These are phyloP conservation scores for Oxyscelio sp. DNA, from an alignment of 2,888 invertebrate species.

Conservation along the genomic window DNA sequence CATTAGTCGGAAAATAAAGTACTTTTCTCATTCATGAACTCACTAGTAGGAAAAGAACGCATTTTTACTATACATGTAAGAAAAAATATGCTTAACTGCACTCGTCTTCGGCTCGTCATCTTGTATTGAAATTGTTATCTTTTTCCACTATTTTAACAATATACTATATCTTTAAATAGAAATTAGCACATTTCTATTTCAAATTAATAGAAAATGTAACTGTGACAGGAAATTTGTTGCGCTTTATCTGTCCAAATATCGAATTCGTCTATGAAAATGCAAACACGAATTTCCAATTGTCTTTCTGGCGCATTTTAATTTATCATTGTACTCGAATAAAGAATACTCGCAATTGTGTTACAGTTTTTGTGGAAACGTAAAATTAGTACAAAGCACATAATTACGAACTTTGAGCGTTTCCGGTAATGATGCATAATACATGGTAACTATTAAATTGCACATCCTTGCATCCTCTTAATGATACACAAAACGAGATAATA, in stretches of 20 bases:
- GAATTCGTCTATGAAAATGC: neutral
- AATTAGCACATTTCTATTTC: neutral
- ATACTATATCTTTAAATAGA: too few species aligned
- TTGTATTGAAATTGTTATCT: too few species aligned
- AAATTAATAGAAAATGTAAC: neutral
- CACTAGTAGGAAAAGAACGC: too few species aligned
- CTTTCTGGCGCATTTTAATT: slow-evolving; percentile 14
- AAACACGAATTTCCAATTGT: slow-evolving; percentile 17
- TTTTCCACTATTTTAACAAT: too few species aligned
- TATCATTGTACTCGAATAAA: slow-evolving; percentile 33
- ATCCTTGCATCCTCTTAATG: slow-evolving; percentile 55
- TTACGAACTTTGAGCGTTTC: slow-evolving; percentile 48
- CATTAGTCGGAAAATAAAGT: too few species aligned
- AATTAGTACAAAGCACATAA: slow-evolving; percentile 45
- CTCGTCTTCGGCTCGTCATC: too few species aligned
- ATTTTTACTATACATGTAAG: too few species aligned
- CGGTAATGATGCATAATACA: slow-evolving; percentile 54
- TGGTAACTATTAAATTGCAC: slow-evolving; percentile 43
- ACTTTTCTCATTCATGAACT: too few species aligned
- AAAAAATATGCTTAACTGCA: too few species aligned
- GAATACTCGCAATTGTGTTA: slow-evolving; percentile 41
- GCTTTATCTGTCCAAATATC: neutral
- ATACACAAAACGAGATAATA: slow-evolving; percentile 48
- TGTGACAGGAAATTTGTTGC: neutral
- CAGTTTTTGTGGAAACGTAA: slow-evolving; percentile 46